phyloP scores from a whole-genome alignment of 2,113 vertebrate species.

The Peromyscus leucopus region DNA sequence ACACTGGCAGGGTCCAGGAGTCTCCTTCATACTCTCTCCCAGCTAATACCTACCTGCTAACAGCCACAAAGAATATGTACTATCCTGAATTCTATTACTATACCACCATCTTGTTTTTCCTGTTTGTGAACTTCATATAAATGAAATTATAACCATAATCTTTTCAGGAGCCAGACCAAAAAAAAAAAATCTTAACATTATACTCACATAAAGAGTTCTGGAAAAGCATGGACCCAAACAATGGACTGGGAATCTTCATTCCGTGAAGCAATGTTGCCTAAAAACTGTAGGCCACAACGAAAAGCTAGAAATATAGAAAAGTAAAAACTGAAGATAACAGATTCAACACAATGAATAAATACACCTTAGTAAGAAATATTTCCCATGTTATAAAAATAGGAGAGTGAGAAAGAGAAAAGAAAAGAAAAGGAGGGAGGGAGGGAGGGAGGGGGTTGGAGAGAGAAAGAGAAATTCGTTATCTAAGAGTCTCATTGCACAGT shows the following conservation, averaged over 20 bases:
- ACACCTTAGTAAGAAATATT: background rate
- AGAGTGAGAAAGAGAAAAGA: background rate
- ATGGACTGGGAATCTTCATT: constrained; percentile 93
- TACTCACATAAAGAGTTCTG: constrained; percentile 91
- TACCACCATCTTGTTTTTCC: background rate
- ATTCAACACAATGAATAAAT: background rate
- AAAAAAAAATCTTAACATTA: background rate
- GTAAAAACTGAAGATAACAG: background rate
- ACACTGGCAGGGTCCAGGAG: background rate
- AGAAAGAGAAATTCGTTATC: background rate
- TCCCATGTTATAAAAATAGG: background rate
- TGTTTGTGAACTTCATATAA: background rate
- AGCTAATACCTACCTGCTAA: fast-evolving
- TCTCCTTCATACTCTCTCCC: fast-evolving
- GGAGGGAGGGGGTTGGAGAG: background rate
- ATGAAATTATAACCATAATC: constrained; percentile 39
- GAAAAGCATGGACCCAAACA: constrained; percentile 91
- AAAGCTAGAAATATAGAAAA: constrained; percentile 88
- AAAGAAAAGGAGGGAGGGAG: background rate
- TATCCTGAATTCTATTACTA: background rate
- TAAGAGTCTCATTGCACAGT: background rate
- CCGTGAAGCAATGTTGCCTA: constrained; percentile 95
- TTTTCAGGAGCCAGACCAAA: background rate
- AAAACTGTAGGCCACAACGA: constrained; percentile 96
- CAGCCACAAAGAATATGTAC: background rate